Conservation (phyloP, 2,113 vertebrate species). For the Lipotes vexillifer region DNA sequence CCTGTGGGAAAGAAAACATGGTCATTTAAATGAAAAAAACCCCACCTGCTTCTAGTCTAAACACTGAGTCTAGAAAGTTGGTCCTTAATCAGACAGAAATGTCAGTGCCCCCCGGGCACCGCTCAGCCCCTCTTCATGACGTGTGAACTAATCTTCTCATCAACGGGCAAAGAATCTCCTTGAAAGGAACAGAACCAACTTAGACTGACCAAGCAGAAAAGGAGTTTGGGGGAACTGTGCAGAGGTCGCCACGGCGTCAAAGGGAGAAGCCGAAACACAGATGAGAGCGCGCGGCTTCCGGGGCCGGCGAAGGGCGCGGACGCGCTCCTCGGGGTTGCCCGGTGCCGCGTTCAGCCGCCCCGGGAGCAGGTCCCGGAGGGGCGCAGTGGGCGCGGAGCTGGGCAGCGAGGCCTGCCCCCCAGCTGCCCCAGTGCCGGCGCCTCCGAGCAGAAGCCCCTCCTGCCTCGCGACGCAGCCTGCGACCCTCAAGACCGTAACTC, state of each 20-base stretch:
- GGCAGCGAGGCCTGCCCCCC: no score
- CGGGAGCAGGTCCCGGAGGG: not conserved
- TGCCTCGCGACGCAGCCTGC: no score
- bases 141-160: not conserved
- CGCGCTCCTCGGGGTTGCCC: rapidly evolving
- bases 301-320: rapidly evolving
- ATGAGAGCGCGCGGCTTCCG: not conserved
- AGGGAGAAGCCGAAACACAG: not conserved
- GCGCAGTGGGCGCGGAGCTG: not conserved
- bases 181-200: not conserved
- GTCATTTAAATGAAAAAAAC: not conserved
- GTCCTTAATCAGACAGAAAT: not conserved
- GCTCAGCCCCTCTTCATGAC: not conserved
- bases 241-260: not conserved
- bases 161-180: not conserved
- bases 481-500: not conserved
- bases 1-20: not conserved
- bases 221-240: not conserved
- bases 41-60: not conserved
- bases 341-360: not conserved
- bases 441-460: no score
- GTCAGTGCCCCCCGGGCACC: not conserved
- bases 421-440: not conserved
- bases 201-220: not conserved
- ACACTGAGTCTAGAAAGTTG: not conserved